Evolutionary conservation across 1,140 invertebrate genomes (phyloP).

Genomic region (Achroia grisella): DNA sequence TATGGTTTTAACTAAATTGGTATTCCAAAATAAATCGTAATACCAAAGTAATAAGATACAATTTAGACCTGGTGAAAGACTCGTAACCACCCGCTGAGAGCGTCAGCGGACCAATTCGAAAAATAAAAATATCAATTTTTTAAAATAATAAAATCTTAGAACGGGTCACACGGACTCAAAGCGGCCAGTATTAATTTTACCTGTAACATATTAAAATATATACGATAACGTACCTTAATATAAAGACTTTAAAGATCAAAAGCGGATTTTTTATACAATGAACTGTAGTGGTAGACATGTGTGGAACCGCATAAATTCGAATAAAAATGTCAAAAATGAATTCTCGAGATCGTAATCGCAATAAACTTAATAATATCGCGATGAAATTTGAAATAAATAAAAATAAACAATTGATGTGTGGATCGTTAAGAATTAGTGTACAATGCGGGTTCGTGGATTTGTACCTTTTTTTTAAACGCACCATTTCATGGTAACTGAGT

Average conservation of each 20-base stretch:
- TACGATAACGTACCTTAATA: constrained; percentile 2
- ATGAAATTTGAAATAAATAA: constrained; percentile 65
- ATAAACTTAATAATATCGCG: constrained; percentile 66
- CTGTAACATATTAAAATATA: neutral
- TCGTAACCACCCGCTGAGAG: constrained; percentile 50
- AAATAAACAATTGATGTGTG: constrained; percentile 48
- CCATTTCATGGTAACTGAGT: constrained; percentile 11
- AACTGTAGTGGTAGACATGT: constrained; percentile 15
- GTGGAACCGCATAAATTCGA: constrained; percentile 61
- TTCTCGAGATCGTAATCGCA: constrained; percentile 67
- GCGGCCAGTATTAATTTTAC: constrained; percentile 14
- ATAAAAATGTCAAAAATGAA: constrained; percentile 71
- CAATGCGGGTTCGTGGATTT: constrained; percentile 18
- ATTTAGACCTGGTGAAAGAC: constrained; percentile 11
- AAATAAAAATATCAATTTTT: constrained; percentile 68
- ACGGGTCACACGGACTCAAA: constrained; percentile 53
- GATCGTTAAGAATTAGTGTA: constrained; percentile 53
- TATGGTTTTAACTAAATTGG: constrained; percentile 18
- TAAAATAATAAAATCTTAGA: constrained; percentile 70
- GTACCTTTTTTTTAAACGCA: constrained; percentile 14
- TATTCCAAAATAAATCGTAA: constrained; percentile 21
- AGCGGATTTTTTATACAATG: neutral
- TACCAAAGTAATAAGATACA: constrained; percentile 15
- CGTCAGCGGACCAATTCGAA: constrained; percentile 58
- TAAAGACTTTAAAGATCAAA: neutral